Base-by-base conservation (phyloP, 2,888 invertebrate species). In the Rotaria macrura region DNA sequence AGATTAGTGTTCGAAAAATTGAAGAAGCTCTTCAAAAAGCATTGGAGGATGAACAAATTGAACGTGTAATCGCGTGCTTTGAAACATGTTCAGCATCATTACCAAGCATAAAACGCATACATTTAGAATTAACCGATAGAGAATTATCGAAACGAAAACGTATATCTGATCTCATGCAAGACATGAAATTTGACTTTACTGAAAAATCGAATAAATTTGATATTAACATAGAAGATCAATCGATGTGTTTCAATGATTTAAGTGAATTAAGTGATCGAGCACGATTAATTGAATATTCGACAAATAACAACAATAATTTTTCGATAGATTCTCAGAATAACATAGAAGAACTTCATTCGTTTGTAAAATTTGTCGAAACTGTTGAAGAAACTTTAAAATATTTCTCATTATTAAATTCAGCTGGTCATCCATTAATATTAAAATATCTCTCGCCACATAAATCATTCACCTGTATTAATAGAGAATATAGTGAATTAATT, bases 231-330 rank as follows among this genome's bases (percentile, higher is more conserved):
- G 25, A 43, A n/a, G 43, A 40, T 14, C 79, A 79, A n/a, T n/a
- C 40, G 2, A 43, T 79, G 25, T 12, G 40, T 79, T 79, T 79
- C 43, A 43, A 25, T 79, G 79, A 79, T 79, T 79, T 79, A 79
- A 79, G 79, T 79, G 79, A 79, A 79, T 79, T 79, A 79, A 40
- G 79, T 79, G 79, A 79, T 79, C 79, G 79, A 25, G 79, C 79
- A 79, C 7, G 79, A 79, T 79, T 79, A 43, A 79, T 79, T 43
- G 79, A 79, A 79, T 79, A 79, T 79, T 79, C 79, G 12, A 43
- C n/a, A 79, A 79, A 79, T 79, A 79, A 79, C 9, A 79, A 79
- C 5, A 40, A 43, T 43, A 40, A 79, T n/a, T 43, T 25, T 79
- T 38, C 34, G 4, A n/a, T 43, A 14, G 43, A 43, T 79, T 23